Conservation (phyloP, 2,888 invertebrate species). For the Nesidiocoris tenuis region DNA sequence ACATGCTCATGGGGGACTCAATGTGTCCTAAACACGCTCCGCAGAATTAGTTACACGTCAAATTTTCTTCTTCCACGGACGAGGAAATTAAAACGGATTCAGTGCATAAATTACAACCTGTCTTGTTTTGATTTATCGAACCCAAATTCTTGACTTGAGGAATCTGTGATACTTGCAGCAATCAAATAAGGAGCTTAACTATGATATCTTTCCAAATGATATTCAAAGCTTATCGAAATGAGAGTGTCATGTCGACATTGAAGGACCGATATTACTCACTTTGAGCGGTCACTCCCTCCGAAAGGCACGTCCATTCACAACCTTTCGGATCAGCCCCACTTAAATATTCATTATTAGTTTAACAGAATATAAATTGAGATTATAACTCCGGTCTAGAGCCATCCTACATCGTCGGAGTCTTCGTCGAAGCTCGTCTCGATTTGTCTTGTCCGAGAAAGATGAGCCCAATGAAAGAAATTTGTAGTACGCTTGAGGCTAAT, state of each 20-base stretch:
- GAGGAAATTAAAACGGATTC: too few species aligned
- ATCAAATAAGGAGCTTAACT: too few species aligned
- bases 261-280: background rate
- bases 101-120: too few species aligned
- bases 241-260: background rate
- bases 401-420: background rate
- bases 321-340: background rate
- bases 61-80: too few species aligned
- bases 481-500: background rate
- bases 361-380: background rate
- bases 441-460: background rate
- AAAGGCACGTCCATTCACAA: background rate
- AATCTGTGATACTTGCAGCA: too few species aligned
- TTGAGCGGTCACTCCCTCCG: background rate
- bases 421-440: background rate
- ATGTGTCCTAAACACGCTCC: too few species aligned
- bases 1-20: too few species aligned
- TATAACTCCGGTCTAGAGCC: background rate
- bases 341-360: background rate
- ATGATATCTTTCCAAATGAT: background rate
- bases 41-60: too few species aligned
- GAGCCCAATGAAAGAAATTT: background rate
- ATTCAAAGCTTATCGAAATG: background rate
- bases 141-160: too few species aligned
- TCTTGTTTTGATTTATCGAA: too few species aligned